These are phyloP conservation scores for Aldabrachelys gigantea DNA, from an alignment of 2,113 vertebrate species.

Conservation along the genomic window DNA sequence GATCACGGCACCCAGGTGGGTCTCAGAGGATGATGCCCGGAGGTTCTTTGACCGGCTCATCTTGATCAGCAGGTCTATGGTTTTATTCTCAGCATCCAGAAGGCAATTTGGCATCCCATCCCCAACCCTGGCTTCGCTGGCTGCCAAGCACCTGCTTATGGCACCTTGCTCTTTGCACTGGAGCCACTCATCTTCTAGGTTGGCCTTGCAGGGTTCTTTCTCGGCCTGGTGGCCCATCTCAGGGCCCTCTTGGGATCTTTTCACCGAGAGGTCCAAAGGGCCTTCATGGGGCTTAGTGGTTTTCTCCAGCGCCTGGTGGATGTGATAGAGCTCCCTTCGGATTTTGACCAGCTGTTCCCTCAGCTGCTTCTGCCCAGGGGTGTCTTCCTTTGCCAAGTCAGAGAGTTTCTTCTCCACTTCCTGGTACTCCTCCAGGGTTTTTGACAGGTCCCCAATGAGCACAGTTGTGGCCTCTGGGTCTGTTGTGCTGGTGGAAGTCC, in stretches of 20 bases:
- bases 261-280: constrained; percentile 93
- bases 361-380: constrained; percentile 85
- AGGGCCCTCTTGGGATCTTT: constrained; percentile 67
- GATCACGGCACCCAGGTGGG: constrained; percentile 43
- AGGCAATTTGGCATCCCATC: constrained; percentile 44
- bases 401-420: constrained; percentile 89
- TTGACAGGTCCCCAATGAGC: constrained; percentile 88
- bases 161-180: constrained; percentile 26
- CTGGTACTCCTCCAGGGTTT: constrained; percentile 89
- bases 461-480: constrained; percentile 75
- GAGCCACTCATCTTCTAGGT: constrained; percentile 12
- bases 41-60: constrained; percentile 73
- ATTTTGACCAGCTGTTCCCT: constrained; percentile 94
- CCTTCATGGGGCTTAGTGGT: constrained; percentile 82
- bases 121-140: background rate
- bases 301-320: constrained; percentile 89
- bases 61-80: constrained; percentile 86
- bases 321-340: constrained; percentile 90
- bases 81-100: constrained; percentile 83
- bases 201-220: constrained; percentile 43
- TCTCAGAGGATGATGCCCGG: background rate
- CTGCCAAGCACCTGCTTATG: background rate
- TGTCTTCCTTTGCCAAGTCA: constrained; percentile 83
- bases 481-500: background rate
- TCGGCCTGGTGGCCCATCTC: constrained; percentile 55